phyloP scores from a whole-genome alignment of 2,888 invertebrate species.

The Cenopis cana region DNA sequence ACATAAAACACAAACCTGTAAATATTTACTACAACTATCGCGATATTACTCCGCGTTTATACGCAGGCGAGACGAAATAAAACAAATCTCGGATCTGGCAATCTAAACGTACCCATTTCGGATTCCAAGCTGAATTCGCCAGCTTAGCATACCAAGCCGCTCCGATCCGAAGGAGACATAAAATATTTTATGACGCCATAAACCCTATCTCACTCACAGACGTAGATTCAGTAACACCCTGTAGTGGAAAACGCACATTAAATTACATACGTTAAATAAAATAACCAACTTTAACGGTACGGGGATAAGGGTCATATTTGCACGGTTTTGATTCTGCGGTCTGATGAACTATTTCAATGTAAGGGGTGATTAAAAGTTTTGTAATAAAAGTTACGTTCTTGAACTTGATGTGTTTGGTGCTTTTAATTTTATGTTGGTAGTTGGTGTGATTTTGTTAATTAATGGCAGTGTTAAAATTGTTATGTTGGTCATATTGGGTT shows the following conservation, averaged over 20 bases:
- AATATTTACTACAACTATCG: not conserved
- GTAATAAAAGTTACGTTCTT: constrained; percentile 41
- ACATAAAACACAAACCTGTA: too few relatives aligned
- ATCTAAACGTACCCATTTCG: constrained; percentile 27
- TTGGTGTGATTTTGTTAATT: constrained; percentile 42
- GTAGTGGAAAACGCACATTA: constrained; percentile 59
- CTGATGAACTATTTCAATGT: constrained; percentile 45
- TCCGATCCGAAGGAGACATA: constrained; percentile 49
- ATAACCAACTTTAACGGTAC: constrained; percentile 18
- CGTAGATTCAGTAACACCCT: constrained; percentile 49
- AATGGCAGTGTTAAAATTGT: constrained; percentile 30
- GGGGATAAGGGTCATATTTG: constrained; percentile 19
- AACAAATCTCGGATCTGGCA: constrained; percentile 29
- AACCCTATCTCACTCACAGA: constrained; percentile 52
- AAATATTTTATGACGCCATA: constrained; percentile 64
- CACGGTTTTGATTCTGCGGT: constrained; percentile 19
- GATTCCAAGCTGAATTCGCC: constrained; percentile 31
- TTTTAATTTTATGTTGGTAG: constrained; percentile 42
- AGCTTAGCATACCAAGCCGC: constrained; percentile 41
- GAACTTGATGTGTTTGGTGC: constrained; percentile 40
- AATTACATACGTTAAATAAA: constrained; percentile 54
- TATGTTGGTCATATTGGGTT: constrained; percentile 7
- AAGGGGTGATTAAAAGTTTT: constrained; percentile 44
- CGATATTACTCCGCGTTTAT: constrained; percentile 3
- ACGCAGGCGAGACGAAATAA: constrained; percentile 13